Evolutionary conservation across 2,797 vertebrate genomes (phyloP).

Genomic region (Sebastes itinus): DNA sequence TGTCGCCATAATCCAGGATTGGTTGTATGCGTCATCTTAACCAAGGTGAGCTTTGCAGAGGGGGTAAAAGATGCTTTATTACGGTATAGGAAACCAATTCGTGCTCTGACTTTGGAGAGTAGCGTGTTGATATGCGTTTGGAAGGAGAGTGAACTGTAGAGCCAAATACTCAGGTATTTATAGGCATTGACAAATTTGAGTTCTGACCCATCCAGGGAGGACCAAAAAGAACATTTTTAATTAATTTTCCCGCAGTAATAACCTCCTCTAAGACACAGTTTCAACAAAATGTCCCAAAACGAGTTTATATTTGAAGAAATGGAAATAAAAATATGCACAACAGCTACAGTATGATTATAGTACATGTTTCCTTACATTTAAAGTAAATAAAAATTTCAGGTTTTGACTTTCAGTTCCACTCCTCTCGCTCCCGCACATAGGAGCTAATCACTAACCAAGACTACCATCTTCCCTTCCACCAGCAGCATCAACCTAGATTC

Average conservation of each 20-base stretch:
- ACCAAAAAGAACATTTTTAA: not conserved
- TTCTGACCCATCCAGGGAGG: too few relatives aligned
- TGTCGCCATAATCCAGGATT: too few relatives aligned
- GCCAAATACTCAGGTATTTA: too few relatives aligned
- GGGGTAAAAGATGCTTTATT: too few relatives aligned
- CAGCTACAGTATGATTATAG: not conserved
- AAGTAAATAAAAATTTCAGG: not conserved
- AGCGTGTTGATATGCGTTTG: too few relatives aligned
- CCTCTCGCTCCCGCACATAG: constrained; percentile 1
- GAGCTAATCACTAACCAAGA: not conserved
- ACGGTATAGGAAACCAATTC: too few relatives aligned
- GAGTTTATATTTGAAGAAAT: not conserved
- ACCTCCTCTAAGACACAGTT: not conserved
- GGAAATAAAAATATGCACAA: not conserved
- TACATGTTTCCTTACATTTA: not conserved
- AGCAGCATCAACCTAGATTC: not conserved
- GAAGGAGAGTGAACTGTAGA: too few relatives aligned
- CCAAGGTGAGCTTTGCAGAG: too few relatives aligned
- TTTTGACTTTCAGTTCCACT: not conserved
- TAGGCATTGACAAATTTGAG: too few relatives aligned
- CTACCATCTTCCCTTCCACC: not conserved
- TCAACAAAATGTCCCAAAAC: not conserved
- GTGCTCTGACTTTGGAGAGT: too few relatives aligned
- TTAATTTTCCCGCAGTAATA: not conserved
- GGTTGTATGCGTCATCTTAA: too few relatives aligned